These are phyloP conservation scores for Hypsopygia costalis DNA, from an alignment of 2,888 invertebrate genomes.

Conservation along the genomic window DNA sequence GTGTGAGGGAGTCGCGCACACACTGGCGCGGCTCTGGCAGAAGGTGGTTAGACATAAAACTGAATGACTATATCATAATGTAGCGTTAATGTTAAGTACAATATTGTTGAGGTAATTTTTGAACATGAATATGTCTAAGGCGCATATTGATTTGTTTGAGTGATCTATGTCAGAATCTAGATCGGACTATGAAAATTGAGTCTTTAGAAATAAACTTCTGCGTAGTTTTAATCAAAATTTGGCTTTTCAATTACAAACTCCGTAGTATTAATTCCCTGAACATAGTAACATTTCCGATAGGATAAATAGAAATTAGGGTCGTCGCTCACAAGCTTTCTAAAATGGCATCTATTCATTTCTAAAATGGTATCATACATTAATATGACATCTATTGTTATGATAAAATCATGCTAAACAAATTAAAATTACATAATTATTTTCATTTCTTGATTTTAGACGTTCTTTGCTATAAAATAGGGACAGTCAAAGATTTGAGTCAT, in stretches of 20 bases:
- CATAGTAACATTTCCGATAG: no score
- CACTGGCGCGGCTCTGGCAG: slow-evolving; percentile 11
- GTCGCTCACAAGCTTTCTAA: no score
- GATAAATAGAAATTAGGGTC: no score
- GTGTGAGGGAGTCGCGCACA: not conserved
- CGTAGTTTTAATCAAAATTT: slow-evolving; percentile 68
- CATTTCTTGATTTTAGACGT: no score
- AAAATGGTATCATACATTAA: no score
- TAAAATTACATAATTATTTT: no score
- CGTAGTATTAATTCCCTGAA: no score
- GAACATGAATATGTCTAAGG: slow-evolving; percentile 52
- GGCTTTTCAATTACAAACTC: not conserved
- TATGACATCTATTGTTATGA: no score
- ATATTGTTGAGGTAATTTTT: slow-evolving; percentile 67
- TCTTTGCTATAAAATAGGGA: no score
- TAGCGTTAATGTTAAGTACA: slow-evolving; percentile 74
- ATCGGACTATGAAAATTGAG: slow-evolving; percentile 55
- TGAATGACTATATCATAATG: slow-evolving; percentile 50
- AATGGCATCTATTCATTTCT: no score
- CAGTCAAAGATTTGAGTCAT: no score
- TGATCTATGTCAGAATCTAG: slow-evolving; percentile 64
- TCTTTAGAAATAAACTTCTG: slow-evolving; percentile 62
- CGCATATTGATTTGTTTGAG: slow-evolving; percentile 65
- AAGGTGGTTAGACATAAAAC: slow-evolving; percentile 26
- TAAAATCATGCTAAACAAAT: no score